phyloP scores from a whole-genome alignment of 1,140 invertebrate species.

The Lepidostoma basale region DNA sequence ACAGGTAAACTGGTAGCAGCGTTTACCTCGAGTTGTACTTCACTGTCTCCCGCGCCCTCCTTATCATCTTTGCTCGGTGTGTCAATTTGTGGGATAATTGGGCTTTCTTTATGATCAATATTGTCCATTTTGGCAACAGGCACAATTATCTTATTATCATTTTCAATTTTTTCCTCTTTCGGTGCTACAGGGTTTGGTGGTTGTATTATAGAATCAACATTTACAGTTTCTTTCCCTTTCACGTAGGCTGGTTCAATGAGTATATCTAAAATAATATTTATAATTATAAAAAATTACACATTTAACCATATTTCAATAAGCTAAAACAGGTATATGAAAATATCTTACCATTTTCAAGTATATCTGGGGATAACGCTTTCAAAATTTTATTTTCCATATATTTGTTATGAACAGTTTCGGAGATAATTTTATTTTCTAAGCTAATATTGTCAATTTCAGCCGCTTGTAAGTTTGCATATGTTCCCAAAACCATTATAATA shows the following conservation, averaged over 20 bases:
- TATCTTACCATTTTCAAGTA: background rate
- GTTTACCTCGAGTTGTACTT: constrained; percentile 23
- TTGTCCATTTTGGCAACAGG: background rate
- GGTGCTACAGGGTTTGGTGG: constrained; percentile 58
- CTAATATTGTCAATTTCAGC: constrained; percentile 65
- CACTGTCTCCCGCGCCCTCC: constrained; percentile 34
- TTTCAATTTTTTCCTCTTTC: constrained; percentile 44
- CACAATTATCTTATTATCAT: background rate
- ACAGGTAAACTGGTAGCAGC: background rate
- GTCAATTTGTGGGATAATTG: constrained; percentile 5
- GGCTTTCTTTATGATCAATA: background rate
- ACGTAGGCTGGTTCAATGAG: too few relatives aligned
- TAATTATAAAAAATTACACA: too few relatives aligned
- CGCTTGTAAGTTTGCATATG: constrained; percentile 83
- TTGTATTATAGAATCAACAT: constrained; percentile 51
- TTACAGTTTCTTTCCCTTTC: background rate
- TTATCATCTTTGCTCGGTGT: constrained; percentile 24
- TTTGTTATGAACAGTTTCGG: constrained; percentile 42
- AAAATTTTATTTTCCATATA: constrained; percentile 50
- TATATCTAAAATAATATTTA: too few relatives aligned
- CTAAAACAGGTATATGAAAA: background rate
- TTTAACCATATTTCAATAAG: too few relatives aligned
- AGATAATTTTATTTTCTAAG: constrained; percentile 26
- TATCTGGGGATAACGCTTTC: constrained; percentile 37
- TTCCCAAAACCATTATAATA: constrained; percentile 82